Conservation (phyloP, 2,888 invertebrate species). For the Xanthia icteritia region DNA sequence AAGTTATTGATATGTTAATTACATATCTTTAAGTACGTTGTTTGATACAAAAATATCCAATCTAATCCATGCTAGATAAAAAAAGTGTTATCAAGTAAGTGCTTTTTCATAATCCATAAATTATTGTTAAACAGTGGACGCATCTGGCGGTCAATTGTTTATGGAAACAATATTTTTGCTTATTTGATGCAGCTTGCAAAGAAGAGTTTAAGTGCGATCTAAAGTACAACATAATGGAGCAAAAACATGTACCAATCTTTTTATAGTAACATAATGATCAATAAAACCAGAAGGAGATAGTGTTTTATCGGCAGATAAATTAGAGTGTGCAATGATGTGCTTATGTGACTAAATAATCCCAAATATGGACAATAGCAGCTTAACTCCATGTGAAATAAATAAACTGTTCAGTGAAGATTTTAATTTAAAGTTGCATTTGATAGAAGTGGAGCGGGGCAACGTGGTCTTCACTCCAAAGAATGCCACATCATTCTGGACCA, state of each 20-base stretch:
- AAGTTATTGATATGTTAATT: slow-evolving; percentile 59
- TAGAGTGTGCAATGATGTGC: slow-evolving; percentile 22
- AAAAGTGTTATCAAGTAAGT: slow-evolving; percentile 51
- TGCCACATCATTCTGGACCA: slow-evolving; percentile 60
- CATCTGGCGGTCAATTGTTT: slow-evolving; percentile 17
- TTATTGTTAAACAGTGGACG: slow-evolving; percentile 53
- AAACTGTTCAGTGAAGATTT: slow-evolving; percentile 16
- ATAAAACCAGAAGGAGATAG: slow-evolving; percentile 30
- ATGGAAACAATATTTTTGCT: background rate
- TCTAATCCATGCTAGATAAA: slow-evolving; percentile 66
- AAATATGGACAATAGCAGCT: slow-evolving; percentile 47
- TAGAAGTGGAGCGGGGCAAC: slow-evolving; percentile 64
- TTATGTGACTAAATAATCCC: slow-evolving; percentile 34
- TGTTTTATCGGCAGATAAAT: slow-evolving; percentile 33
- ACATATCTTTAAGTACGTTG: slow-evolving; percentile 46
- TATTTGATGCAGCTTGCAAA: background rate
- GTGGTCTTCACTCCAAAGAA: slow-evolving; percentile 64
- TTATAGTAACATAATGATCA: slow-evolving; percentile 27
- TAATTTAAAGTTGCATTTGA: background rate
- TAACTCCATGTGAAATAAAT: slow-evolving; percentile 37
- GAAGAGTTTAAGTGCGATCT: background rate
- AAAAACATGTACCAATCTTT: background rate
- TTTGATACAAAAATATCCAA: slow-evolving; percentile 61
- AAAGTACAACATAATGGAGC: slow-evolving; percentile 4
- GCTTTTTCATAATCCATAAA: slow-evolving; percentile 52